Conservation (phyloP, 2,797 vertebrate species). For the Sebastes wilsoni region DNA sequence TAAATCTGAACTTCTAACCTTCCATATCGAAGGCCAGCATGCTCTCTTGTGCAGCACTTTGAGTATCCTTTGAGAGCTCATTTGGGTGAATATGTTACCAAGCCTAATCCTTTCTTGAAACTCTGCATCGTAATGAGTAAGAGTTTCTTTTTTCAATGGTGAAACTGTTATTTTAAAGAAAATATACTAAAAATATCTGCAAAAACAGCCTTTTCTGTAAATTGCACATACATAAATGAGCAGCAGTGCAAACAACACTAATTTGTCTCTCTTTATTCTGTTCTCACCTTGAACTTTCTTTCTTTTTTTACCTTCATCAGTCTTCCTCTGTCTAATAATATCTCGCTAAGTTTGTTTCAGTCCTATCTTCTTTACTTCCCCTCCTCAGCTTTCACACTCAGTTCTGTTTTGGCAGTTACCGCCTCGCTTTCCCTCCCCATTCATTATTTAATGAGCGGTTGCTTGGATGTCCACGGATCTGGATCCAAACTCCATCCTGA, state of each 20-base stretch:
- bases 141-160: neutral
- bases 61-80: conserved; percentile 6
- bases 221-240: neutral
- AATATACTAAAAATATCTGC: neutral
- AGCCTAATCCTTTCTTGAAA: neutral
- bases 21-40: neutral
- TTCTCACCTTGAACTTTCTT: neutral
- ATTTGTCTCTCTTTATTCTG: neutral
- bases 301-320: neutral
- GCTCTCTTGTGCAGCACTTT: no score
- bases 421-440: conserved; percentile 49
- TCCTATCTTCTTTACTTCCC: conserved; percentile 1
- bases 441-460: conserved; percentile 66
- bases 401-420: conserved; percentile 31
- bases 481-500: conserved; percentile 50
- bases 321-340: conserved; percentile 20
- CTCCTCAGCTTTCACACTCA: conserved; percentile 20
- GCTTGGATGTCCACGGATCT: conserved; percentile 58
- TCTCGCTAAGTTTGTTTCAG: conserved; percentile 20
- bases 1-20: conserved; percentile 20
- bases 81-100: conserved; percentile 38
- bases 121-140: neutral
- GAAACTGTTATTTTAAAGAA: neutral
- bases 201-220: neutral
- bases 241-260: neutral